phyloP scores from a whole-genome alignment of 2,888 invertebrate species.

The Empis stercorea region DNA sequence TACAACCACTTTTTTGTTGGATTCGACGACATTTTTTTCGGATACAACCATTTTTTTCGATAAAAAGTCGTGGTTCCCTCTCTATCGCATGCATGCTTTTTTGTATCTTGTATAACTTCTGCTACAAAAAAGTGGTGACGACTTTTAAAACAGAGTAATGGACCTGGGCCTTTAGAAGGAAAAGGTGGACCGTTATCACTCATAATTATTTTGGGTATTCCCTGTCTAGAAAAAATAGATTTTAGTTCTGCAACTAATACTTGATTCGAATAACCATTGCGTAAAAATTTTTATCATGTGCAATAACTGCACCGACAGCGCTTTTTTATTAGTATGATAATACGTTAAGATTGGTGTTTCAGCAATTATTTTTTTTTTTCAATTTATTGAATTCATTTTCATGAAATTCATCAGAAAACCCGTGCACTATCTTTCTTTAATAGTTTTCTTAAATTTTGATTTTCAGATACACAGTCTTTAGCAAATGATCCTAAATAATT shows the following conservation, averaged over 20 bases:
- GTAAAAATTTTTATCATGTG: conserved; percentile 2
- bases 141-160: too few species aligned
- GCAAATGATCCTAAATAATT: conserved; percentile 16
- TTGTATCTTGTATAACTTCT: too few species aligned
- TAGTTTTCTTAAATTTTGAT: too few species aligned
- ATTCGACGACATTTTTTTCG: too few species aligned
- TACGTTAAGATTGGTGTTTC: conserved; percentile 4
- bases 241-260: conserved; percentile 11
- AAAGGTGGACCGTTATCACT: too few species aligned
- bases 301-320: conserved; percentile 6
- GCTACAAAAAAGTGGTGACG: too few species aligned
- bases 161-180: too few species aligned
- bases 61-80: too few species aligned
- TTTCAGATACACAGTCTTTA: conserved; percentile 12
- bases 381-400: conserved; percentile 3
- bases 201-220: conserved; percentile 13
- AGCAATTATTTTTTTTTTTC: conserved; percentile 1
- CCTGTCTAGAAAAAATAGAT: conserved; percentile 13
- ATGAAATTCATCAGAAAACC: conserved; percentile 4
- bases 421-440: too few species aligned
- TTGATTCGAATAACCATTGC: conserved; percentile 5
- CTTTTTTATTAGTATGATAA: conserved; percentile 6
- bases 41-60: too few species aligned
- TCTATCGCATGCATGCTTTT: too few species aligned
- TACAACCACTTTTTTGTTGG: too few species aligned